Percentiles rank a stretch among this genome's conserved stretches.
phyloP scores from a whole-genome alignment of 1,140 invertebrate species.

The Vollenhovia emeryi region DNA sequence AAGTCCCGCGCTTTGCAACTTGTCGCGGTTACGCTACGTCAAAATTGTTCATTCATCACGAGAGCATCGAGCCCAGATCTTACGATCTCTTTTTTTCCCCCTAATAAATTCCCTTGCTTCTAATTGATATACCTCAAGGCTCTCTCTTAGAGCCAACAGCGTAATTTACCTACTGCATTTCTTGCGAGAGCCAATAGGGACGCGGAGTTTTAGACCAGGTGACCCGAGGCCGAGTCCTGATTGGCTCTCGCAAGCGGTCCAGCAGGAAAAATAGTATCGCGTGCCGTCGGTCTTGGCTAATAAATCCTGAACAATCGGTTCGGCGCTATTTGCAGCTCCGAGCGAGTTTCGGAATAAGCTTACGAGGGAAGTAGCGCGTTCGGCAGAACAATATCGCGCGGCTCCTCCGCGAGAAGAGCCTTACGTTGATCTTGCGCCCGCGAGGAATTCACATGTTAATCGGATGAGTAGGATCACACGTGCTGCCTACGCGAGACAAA shows the following conservation, averaged over 20 bases:
- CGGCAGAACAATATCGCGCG: not conserved
- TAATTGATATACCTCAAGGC: not conserved
- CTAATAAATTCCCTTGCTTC: not conserved
- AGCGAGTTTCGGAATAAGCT: not conserved
- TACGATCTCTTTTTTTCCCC: not conserved
- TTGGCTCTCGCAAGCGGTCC: too few species aligned
- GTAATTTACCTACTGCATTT: too few species aligned
- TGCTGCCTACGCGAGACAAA: conserved; percentile 28
- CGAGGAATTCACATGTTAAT: conserved; percentile 55
- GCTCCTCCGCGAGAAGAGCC: not conserved
- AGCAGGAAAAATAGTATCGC: too few species aligned
- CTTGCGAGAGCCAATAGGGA: too few species aligned
- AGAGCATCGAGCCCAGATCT: not conserved
- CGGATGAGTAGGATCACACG: conserved; percentile 28
- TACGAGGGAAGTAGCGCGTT: not conserved
- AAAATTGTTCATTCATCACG: not conserved
- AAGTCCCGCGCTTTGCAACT: not conserved
- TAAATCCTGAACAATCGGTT: not conserved
- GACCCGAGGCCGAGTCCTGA: too few species aligned
- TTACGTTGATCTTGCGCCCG: conserved; percentile 1
- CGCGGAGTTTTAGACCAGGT: too few species aligned
- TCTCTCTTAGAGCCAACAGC: too few species aligned
- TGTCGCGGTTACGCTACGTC: not conserved
- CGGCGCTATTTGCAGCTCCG: not conserved
- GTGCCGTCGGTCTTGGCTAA: too few species aligned